These are phyloP conservation scores for Leptopilina drosophilae DNA, from an alignment of 2,888 invertebrate species.

Conservation along the genomic window DNA sequence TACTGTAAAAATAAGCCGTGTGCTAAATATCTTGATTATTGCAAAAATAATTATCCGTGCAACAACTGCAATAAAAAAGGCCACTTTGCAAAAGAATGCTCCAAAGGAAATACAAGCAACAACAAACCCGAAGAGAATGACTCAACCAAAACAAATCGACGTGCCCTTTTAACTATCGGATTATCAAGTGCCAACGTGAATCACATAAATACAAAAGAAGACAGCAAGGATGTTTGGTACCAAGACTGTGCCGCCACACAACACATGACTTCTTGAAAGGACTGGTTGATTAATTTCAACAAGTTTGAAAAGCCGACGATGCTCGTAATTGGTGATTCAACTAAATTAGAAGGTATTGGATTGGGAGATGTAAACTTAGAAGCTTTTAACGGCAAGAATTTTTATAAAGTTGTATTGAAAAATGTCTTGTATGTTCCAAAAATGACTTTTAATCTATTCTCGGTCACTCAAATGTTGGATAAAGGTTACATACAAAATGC, in stretches of 20 bases:
- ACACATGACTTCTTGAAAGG: constrained; percentile 60
- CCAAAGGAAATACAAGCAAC: constrained; percentile 44
- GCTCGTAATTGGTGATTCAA: constrained; percentile 55
- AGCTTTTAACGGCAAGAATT: constrained; percentile 59
- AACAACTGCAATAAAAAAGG: constrained; percentile 61
- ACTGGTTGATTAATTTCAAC: constrained; percentile 58
- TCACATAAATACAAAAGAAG: constrained; percentile 45
- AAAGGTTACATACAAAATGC: constrained; percentile 60
- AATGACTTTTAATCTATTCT: constrained; percentile 60
- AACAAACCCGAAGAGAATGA: constrained; percentile 45
- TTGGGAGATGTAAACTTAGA: constrained; percentile 59
- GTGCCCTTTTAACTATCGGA: constrained; percentile 54
- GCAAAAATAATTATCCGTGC: constrained; percentile 61
- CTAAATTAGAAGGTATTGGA: constrained; percentile 60
- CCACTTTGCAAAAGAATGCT: constrained; percentile 61
- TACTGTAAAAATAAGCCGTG: constrained; percentile 57
- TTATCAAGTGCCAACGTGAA: constrained; percentile 51
- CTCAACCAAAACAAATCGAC: constrained; percentile 41
- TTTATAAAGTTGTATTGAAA: constrained; percentile 54
- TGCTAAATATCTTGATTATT: constrained; percentile 57
- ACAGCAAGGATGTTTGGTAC: constrained; percentile 54
- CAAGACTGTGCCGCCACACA: constrained; percentile 64
- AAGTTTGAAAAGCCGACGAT: constrained; percentile 49
- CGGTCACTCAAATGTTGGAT: constrained; percentile 59
- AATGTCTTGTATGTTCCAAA: constrained; percentile 54